Evolutionary conservation across 2,113 vertebrate species (phyloP).

Genomic region (Columba janthina): DNA sequence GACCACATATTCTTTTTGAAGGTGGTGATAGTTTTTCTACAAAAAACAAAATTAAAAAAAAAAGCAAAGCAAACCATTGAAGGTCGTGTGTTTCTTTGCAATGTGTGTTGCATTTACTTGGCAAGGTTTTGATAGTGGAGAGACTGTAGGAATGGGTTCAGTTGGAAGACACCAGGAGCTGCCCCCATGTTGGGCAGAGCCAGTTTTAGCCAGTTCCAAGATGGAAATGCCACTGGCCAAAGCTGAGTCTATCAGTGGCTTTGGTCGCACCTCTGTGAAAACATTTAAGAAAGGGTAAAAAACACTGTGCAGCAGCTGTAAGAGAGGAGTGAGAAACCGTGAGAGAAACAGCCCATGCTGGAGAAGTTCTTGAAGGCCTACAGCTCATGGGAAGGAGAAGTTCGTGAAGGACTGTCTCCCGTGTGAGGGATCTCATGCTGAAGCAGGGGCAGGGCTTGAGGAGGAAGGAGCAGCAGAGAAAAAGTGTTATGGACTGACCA

Average conservation of each 20-base stretch:
- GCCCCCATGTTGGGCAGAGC: not conserved
- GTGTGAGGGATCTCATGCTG: fast-evolving
- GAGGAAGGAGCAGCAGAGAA: not conserved
- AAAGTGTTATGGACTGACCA: not conserved
- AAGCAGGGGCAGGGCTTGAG: not conserved
- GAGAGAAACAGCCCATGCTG: not conserved
- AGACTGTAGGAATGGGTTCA: not conserved
- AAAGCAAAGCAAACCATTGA: not conserved
- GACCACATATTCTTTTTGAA: not conserved
- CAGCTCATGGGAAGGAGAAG: not conserved
- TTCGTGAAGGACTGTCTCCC: not conserved
- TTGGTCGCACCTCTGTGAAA: not conserved
- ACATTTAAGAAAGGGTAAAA: not conserved
- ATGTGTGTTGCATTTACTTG: not conserved
- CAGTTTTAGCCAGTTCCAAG: not conserved
- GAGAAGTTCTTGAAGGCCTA: not conserved
- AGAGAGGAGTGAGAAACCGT: not conserved
- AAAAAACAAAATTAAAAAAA: not conserved
- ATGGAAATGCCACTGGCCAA: not conserved
- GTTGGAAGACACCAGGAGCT: not conserved
- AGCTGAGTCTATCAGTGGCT: fast-evolving
- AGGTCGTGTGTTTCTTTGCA: not conserved
- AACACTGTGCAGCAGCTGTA: not conserved
- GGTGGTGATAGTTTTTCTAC: not conserved
- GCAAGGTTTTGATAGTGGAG: not conserved